phyloP scores from a whole-genome alignment of 2,113 vertebrate species.

The Dasyprocta punctata region DNA sequence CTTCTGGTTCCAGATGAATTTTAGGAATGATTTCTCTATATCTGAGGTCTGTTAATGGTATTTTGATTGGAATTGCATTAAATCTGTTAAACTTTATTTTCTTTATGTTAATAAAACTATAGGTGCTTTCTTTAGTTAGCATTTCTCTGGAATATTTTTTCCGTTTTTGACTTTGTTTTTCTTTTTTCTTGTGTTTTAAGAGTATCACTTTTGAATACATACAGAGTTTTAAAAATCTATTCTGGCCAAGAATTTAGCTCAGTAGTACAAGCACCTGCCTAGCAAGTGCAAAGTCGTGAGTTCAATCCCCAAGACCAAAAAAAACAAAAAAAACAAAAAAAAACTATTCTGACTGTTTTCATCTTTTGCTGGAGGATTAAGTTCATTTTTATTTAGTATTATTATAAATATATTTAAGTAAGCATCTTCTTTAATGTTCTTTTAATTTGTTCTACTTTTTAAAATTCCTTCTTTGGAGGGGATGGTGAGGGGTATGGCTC shows the following conservation, averaged over 20 bases:
- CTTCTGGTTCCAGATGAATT: too few species aligned
- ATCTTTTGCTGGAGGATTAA: background rate
- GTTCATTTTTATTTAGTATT: background rate
- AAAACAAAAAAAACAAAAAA: too few species aligned
- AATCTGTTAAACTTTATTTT: background rate
- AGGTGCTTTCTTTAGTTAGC: background rate
- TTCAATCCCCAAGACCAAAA: too few species aligned
- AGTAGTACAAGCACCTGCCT: too few species aligned
- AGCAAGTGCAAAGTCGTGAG: too few species aligned
- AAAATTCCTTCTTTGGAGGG: background rate
- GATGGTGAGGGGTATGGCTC: background rate
- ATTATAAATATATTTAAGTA: background rate
- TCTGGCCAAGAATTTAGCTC: too few species aligned
- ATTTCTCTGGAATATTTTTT: conserved; percentile 22
- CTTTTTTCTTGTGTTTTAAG: conserved; percentile 13
- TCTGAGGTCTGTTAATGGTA: too few species aligned
- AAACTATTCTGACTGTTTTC: background rate
- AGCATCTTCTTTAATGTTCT: conserved; percentile 14
- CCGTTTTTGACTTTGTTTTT: background rate
- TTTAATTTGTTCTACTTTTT: background rate
- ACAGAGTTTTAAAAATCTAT: background rate
- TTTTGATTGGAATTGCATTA: too few species aligned
- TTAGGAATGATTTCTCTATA: too few species aligned
- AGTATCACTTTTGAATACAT: background rate
- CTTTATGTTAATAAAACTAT: conserved; percentile 2